Conservation (phyloP, 2,888 invertebrate genomes). For the Lycaena phlaeas region DNA sequence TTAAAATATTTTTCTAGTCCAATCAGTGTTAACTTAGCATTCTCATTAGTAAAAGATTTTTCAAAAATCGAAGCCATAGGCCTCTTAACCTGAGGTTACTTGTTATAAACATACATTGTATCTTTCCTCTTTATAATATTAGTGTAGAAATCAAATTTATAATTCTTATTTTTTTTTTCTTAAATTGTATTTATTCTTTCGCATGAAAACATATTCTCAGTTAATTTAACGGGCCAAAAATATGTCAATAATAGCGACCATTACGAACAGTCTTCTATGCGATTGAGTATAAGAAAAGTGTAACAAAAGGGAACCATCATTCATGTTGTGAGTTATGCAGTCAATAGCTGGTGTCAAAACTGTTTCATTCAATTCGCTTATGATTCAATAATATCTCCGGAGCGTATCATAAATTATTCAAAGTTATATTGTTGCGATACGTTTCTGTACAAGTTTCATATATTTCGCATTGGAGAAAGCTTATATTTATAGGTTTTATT, state of each 20-base stretch:
- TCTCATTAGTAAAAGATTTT: no score
- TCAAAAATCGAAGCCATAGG: no score
- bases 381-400: conserved; percentile 49
- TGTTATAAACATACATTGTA: no score
- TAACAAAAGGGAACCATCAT: conserved; percentile 51
- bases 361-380: conserved; percentile 56
- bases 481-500: no score
- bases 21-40: no score
- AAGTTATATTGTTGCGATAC: conserved; percentile 14
- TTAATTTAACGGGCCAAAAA: neutral
- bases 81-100: no score
- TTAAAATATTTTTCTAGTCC: no score
- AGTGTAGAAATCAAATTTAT: no score
- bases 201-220: neutral
- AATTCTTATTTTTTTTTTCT: no score
- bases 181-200: no score
- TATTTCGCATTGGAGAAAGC: neutral
- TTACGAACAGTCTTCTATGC: conserved; percentile 16
- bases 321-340: conserved; percentile 64
- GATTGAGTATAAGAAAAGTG: conserved; percentile 37
- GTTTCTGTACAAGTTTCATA: neutral
- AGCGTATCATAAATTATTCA: conserved; percentile 21
- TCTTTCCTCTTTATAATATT: no score
- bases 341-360: conserved; percentile 64
- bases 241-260: conserved; percentile 1